phyloP scores from a whole-genome alignment of 2,113 vertebrate species.

The Chloebia gouldiae region DNA sequence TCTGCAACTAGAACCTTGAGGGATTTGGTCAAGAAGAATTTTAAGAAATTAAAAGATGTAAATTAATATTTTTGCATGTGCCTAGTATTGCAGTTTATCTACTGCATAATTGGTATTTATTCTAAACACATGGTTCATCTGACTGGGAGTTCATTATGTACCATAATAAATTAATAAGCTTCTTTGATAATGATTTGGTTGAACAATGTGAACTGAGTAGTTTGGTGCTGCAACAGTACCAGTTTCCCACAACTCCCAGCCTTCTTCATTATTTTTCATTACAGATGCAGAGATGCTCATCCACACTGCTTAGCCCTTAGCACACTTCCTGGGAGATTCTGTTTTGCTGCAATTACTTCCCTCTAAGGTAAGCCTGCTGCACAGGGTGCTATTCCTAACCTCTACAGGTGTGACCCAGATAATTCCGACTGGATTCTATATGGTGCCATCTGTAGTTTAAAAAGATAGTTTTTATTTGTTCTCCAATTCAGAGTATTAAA shows the following conservation, averaged over 20 bases:
- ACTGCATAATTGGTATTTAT: not conserved
- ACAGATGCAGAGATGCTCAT: not conserved
- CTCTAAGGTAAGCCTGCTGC: not conserved
- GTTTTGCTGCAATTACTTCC: not conserved
- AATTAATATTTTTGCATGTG: not conserved
- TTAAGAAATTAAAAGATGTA: not conserved
- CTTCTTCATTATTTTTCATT: not conserved
- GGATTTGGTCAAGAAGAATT: not conserved
- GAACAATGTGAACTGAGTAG: not conserved
- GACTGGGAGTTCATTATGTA: not conserved
- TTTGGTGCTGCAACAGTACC: not conserved
- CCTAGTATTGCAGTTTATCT: not conserved
- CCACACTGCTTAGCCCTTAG: not conserved
- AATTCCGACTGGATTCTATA: accelerated
- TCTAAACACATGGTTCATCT: not conserved
- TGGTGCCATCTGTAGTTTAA: not conserved
- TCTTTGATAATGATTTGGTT: not conserved
- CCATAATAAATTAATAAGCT: not conserved
- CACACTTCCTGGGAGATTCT: not conserved
- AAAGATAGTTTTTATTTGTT: not conserved
- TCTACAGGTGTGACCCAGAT: not conserved
- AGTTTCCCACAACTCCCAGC: not conserved
- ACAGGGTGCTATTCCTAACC: not conserved
- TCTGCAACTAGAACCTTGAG: not conserved
- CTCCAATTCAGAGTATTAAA: not conserved